These are phyloP conservation scores for Drosophila nr. perissopoda DNA, from an alignment of 2,888 invertebrate genomes.

Conservation along the genomic window DNA sequence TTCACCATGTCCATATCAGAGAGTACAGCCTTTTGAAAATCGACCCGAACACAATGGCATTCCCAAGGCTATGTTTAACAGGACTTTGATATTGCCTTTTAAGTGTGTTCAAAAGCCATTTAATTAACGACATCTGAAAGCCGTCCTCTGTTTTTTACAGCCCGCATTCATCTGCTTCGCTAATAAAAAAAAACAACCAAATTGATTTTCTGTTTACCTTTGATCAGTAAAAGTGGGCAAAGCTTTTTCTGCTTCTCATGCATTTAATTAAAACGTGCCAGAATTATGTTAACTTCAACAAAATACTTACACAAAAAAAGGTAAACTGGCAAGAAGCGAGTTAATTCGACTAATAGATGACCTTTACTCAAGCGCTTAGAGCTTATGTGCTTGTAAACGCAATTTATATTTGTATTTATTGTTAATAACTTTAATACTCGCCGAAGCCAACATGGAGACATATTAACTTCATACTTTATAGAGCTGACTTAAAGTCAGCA, in stretches of 20 bases:
- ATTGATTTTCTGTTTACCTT: constrained; percentile 72
- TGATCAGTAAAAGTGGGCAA: constrained; percentile 47
- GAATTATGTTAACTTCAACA: constrained; percentile 28
- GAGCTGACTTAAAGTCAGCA: neutral
- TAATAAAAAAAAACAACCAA: constrained; percentile 28
- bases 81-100: constrained; percentile 16
- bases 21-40: neutral
- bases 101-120: constrained; percentile 44
- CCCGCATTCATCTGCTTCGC: constrained; percentile 25
- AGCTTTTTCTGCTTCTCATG: constrained; percentile 25
- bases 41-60: constrained; percentile 21
- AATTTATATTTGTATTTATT: neutral
- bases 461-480: neutral
- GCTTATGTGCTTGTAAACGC: neutral
- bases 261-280: constrained; percentile 43
- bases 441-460: neutral
- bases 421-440: neutral
- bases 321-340: constrained; percentile 15
- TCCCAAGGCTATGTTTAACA: constrained; percentile 11
- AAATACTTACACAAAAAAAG: constrained; percentile 21
- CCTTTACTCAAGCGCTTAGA: neutral
- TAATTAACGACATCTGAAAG: constrained; percentile 60
- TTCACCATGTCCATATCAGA: constrained; percentile 36
- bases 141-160: constrained; percentile 11
- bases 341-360: neutral